Evolutionary conservation across 2,888 invertebrate species (phyloP), one percentile per base, ranked within the genome.

Genomic region (Deilephila elpenor): DNA sequence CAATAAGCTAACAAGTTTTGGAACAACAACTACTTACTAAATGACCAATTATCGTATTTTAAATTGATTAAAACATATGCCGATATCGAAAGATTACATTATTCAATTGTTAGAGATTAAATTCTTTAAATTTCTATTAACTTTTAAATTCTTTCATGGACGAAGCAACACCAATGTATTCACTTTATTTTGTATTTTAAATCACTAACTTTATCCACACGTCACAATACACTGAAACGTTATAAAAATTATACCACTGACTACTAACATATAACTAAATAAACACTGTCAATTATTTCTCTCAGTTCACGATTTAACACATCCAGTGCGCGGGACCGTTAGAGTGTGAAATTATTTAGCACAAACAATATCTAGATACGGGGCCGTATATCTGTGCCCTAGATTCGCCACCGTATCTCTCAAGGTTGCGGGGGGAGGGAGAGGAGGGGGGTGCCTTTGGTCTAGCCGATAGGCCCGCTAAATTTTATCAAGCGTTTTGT

Each of bases 401-500:
- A 90, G 84, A 86, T 91, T 84, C 75, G 67, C 80, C 76, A 80
- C 83, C 86, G 86, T 89, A 89, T 84, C 87, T 82, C 67, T 73
- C 87, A 88, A 91, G 89, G 90, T 78, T 81, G 72, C 37, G 73
- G 75, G 75, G 77, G 79, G 75, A 74, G 74, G 73, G 77, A 71
- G 71, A 56, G 19, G 25, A 17, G 70, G 34, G 73, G 61, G 25
- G 73, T 62, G 78, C 77, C 78, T 79, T 78, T 81, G 79, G 78
- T 79, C 77, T 75, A 78, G 71, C 64, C 56, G 73, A 75, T 73
- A 71, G 74, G 71, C 59, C 59, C 20, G 71, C n/a, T 71, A 71
- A 74, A 17, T 67, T n/a, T 51, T 67, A 67, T 25, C 51, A 25
- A 64, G 14, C 44, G 14, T 29, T 20, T 51, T 51, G 1, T 25